Base-by-base conservation (phyloP, 1,140 invertebrate species). In the Microvelia longipes region DNA sequence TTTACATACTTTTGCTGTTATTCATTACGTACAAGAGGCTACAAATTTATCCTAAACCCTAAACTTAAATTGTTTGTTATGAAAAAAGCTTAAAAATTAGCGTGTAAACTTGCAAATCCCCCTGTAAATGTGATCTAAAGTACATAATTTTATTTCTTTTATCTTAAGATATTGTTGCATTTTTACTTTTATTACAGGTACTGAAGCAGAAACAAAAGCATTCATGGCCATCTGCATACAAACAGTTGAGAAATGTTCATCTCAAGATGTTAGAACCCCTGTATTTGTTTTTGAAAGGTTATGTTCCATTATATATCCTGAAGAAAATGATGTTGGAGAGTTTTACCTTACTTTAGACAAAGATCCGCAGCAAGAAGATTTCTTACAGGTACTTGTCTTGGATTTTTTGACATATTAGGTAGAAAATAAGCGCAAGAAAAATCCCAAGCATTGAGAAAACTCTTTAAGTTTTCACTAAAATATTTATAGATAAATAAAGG, bases 311-410 rank as follows among this genome's bases (percentile, higher is more conserved):
- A 98, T 98, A 72, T 94, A 96, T 80, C 95, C 96, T 0, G 95
- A 98, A 79, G 95, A 98, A 79, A 97, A 96, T 76, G 95, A 98
- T 78, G 88, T 96, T 19, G 92, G 91, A 0, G 96, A 98, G 82
- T 98, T 99, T 80, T 95, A 94, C 80, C 84, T 98, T 61, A 94
- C 92, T 0, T 82, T 99, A 19, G 96, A 98, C 76, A 99, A 99
- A 78, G 96, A 98, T 84, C 91, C 94, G 0, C 95, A 98, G 76
- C 96, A 98, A 77, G 96, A 98, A 82, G 96, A 98, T 80, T 98
- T 98, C 80, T 84, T 99, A 71, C 93, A 94, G 80, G 88, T 88
- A 73, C n/a, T n/a, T n/a, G n/a, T 65, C 71, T 71, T 30, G 50
- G 15, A 67, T 5, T 13, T 25, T 60, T 27, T 60, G 27, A 15